Base-by-base conservation (phyloP, 2,888 invertebrate genomes). In the Hoplodrina blanda region DNA sequence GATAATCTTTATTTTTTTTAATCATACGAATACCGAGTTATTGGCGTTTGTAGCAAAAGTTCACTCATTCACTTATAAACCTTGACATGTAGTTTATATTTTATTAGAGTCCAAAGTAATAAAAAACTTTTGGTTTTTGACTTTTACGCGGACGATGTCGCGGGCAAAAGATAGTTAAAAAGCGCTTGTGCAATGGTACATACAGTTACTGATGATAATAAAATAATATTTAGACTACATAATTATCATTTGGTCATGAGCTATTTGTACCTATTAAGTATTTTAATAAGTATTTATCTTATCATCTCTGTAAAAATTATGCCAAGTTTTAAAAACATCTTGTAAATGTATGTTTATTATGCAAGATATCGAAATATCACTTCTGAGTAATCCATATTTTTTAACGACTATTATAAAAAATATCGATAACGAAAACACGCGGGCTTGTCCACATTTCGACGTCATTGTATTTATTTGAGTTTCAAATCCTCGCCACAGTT, bases 381-480 rank as follows among this genome's bases (percentile, higher is more conserved):
- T 55, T 61, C 33, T 15, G 19, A 59, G 57, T 66, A 61, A 19
- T 25, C 17, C 1, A 37, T 56, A 41, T 19, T 60, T 41, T 37
- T 69, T 69, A 53, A 41, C n/a, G 33, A 30, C 30, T 11, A 3
- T 50, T 25, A 25, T 1, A 37, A 59, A 50, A 57, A 54, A 11
- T 61, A 53, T 80, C 76, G 77, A 68, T 76, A 73, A 78, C 73
- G 81, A 80, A 70, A 67, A 69, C 59, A 20, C 59, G 15, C 13
- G 30, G 7, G 15, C 25, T 20, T 53, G 19, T 53, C 67, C 60
- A 53, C 54, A 64, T 69, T 33, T 65, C 50, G 54, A 69, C 59
- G 33, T 67, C 87, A 90, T 88, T 89, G 90, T 92, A 92, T 93
- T 90, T 91, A 90, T 92, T 94, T 92, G 88, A 86, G 88, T 92